Base-by-base conservation (phyloP, 2,888 invertebrate genomes). In the Zaprionus lineosus region DNA sequence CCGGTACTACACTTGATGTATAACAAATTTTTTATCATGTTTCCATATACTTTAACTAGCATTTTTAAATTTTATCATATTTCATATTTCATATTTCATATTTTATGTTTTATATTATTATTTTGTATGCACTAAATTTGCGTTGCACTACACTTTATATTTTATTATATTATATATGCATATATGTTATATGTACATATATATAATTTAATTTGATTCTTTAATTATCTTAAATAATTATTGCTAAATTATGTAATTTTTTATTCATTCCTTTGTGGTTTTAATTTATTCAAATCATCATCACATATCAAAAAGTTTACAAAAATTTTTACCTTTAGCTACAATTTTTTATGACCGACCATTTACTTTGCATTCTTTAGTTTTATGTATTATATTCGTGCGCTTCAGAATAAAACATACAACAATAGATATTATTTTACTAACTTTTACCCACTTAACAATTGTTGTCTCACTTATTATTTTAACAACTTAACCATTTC, bases 281-380 rank as follows among this genome's bases (percentile, higher is more conserved):
- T 73, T 72, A 76, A 71, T 85, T 69, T 85, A 78, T 67, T 72
- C 82, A 84, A 88, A 87, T 88, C 86, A 85, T 87, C 88, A 87
- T 87, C 88, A 87, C 87, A 84, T 84, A 84, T 84, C 84, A 84
- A 84, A 84, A 87, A 85, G 76, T 86, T 78, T 84, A 82, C 83
- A 86, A 82, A 84, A 76, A 72, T 74, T 74, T 64, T 67, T 58
- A 60, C 65, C 43, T 47, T 77, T 83, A 85, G 65, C 86, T 86
- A 81, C 65, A 62, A 41, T 72, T 61, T 33, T 52, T 57, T 53
- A 36, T n/a, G n/a, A n/a, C n/a, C n/a, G n/a, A n/a, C n/a, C 61
- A 55, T 59, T 47, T 47, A 29, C 46, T 53, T 44, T 50, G 26
- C 51, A 34, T 59, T 44, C 29, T 46, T 47, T 46, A 29, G 24